These are phyloP conservation scores for Leptopilina syphax DNA, from an alignment of 2,888 invertebrate genomes.

Conservation along the genomic window DNA sequence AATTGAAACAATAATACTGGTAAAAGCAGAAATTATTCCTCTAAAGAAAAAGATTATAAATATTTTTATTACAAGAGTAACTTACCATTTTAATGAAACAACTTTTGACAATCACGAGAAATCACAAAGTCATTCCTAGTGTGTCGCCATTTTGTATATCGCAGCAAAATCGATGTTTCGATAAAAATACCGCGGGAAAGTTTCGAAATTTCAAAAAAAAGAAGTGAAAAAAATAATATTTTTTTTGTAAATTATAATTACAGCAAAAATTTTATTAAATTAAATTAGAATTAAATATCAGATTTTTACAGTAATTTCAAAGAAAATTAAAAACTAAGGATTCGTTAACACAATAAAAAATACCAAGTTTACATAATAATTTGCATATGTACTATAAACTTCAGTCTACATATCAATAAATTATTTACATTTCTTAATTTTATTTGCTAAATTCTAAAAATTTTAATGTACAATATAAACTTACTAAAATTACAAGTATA, in stretches of 20 bases:
- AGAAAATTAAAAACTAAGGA: neutral
- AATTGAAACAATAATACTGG: neutral
- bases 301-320: too few species aligned
- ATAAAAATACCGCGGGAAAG: neutral
- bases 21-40: neutral
- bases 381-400: conserved; percentile 25
- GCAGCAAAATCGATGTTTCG: neutral
- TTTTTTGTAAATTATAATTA: too few species aligned
- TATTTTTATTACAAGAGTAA: neutral
- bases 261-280: too few species aligned
- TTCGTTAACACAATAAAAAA: conserved; percentile 23
- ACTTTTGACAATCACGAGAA: conserved; percentile 28
- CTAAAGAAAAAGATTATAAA: neutral
- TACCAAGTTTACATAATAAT: conserved; percentile 15
- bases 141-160: conserved; percentile 13
- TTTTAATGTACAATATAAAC: neutral
- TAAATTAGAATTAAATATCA: too few species aligned
- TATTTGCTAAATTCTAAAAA: neutral
- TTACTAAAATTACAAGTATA: neutral
- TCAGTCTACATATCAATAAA: conserved; percentile 26
- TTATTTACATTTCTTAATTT: conserved; percentile 25
- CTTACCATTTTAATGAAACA: conserved; percentile 28
- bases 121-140: conserved; percentile 33
- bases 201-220: too few species aligned
- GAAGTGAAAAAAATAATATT: too few species aligned